These are phyloP conservation scores for Sebastes alutus DNA, from an alignment of 2,797 vertebrate species.

Conservation along the genomic window DNA sequence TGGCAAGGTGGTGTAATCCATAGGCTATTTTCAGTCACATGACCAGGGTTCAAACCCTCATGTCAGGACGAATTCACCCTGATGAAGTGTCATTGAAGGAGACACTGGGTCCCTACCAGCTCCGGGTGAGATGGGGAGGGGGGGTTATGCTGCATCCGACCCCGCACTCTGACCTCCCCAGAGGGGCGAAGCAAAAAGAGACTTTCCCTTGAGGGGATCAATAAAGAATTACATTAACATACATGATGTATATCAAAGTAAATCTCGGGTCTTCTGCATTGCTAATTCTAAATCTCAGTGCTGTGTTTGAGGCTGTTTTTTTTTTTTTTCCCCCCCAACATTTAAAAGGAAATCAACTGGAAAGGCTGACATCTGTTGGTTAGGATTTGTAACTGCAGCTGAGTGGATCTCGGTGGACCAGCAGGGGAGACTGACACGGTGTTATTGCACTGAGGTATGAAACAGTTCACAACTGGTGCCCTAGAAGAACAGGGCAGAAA, in stretches of 20 bases:
- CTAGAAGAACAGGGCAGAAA: conserved; percentile 56
- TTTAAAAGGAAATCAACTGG: conserved; percentile 52
- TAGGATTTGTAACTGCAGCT: conserved; percentile 59
- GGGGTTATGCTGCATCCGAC: conserved; percentile 30
- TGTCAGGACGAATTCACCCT: conserved; percentile 40
- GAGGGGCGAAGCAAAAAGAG: conserved; percentile 17
- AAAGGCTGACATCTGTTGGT: conserved; percentile 84
- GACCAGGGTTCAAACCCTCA: conserved; percentile 38
- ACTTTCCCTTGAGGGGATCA: conserved; percentile 51
- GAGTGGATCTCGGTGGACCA: not conserved
- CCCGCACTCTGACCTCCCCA: conserved; percentile 46
- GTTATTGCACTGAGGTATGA: conserved; percentile 55
- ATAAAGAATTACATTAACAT: conserved; percentile 67
- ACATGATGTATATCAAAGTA: conserved; percentile 71
- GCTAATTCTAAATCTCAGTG: conserved; percentile 47
- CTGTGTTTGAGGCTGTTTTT: conserved; percentile 19
- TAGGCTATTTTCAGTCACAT: conserved; percentile 36
- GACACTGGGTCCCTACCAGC: conserved; percentile 33
- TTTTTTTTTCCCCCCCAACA: not conserved
- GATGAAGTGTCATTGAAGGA: conserved; percentile 48
- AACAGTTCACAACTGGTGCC: conserved; percentile 37
- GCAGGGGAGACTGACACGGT: conserved; percentile 8
- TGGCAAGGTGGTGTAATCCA: conserved; percentile 23
- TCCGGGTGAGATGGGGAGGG: not conserved
- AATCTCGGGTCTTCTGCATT: conserved; percentile 47